Conservation (phyloP, 2,888 invertebrate genomes). For the Rhamnusium bicolor region DNA sequence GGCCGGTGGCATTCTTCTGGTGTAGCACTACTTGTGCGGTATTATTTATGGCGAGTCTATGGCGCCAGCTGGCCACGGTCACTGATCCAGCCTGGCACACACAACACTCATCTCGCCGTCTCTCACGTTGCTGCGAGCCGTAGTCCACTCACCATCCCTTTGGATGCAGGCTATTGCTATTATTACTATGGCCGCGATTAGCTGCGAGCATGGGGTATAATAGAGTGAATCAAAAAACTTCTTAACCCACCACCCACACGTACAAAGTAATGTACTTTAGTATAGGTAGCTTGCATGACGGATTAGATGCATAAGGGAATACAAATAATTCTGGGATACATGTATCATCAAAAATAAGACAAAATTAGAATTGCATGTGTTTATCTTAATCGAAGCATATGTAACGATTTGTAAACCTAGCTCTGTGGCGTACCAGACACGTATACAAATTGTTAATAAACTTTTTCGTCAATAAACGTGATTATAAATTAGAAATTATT, state of each 20-base stretch:
- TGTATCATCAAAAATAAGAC: no score
- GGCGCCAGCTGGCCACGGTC: slow-evolving; percentile 73
- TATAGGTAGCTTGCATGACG: not conserved
- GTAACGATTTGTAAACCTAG: no score
- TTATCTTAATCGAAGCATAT: no score
- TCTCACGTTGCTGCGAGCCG: slow-evolving; percentile 43
- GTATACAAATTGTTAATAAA: no score
- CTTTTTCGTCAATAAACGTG: no score
- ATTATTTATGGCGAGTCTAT: slow-evolving; percentile 71
- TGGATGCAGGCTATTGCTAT: not conserved
- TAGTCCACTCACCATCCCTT: slow-evolving; percentile 34
- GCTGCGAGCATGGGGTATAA: not conserved
- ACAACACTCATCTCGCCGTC: slow-evolving; percentile 42
- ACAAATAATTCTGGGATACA: no score
- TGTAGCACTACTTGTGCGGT: slow-evolving; percentile 69
- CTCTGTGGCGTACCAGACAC: no score
- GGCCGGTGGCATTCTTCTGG: slow-evolving; percentile 68
- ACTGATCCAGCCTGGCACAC: slow-evolving; percentile 66
- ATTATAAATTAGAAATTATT: no score
- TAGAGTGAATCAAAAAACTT: not conserved
- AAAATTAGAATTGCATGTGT: no score
- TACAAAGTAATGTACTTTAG: not conserved
- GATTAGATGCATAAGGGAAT: no score
- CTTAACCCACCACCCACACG: not conserved
- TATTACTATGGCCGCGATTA: not conserved